These are phyloP conservation scores for Sabatieria punctata DNA, from an alignment of 2,888 invertebrate species.

Conservation along the genomic window DNA sequence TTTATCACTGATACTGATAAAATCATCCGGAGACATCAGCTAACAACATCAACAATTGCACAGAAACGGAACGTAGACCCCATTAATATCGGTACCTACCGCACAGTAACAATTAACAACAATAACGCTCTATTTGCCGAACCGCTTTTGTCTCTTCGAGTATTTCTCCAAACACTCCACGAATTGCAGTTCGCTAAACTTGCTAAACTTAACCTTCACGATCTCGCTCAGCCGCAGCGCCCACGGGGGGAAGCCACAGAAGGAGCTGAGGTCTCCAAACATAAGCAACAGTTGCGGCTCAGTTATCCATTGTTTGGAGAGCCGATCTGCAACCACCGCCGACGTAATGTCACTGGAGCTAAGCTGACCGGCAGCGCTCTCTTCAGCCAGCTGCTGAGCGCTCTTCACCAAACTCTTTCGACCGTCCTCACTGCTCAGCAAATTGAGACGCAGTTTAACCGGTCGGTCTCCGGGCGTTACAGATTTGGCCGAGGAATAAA, in stretches of 20 bases:
- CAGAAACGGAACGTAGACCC: no score
- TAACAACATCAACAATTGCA: no score
- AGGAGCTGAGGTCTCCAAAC: not conserved
- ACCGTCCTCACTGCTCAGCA: not conserved
- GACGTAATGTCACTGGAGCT: not conserved
- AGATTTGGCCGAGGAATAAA: no score
- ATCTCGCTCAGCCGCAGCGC: constrained; percentile 1
- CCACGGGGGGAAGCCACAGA: constrained; percentile 2
- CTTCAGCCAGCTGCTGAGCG: not conserved
- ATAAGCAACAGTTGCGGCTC: constrained; percentile 1
- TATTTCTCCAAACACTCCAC: constrained; percentile 1
- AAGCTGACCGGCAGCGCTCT: not conserved
- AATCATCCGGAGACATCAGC: no score
- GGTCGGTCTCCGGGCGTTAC: no score
- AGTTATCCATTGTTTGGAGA: not conserved
- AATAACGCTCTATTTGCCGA: constrained; percentile 5
- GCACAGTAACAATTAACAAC: no score
- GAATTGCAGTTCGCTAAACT: not conserved
- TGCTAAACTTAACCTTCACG: not conserved
- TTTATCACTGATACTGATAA: no score
- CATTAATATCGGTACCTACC: no score
- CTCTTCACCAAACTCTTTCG: not conserved
- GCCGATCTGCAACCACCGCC: not conserved
- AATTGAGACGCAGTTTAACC: not conserved
- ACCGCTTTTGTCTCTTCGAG: not conserved